Base-by-base conservation (phyloP, 2,888 invertebrate genomes). In the Teleogryllus oceanicus region DNA sequence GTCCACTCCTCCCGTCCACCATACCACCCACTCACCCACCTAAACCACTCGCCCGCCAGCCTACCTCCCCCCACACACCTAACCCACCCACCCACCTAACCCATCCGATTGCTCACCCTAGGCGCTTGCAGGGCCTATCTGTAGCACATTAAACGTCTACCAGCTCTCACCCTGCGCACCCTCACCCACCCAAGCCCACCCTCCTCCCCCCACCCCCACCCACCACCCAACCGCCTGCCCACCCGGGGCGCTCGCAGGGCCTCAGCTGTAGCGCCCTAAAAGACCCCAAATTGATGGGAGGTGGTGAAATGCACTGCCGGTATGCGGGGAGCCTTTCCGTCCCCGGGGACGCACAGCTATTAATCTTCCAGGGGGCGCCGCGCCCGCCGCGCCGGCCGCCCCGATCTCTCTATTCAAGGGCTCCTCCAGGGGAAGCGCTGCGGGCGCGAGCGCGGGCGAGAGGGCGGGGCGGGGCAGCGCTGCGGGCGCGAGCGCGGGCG, bases 271-370 rank as follows among this genome's bases (percentile, higher is more conserved):
- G 62, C 62, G 62, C 62, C 62, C 62, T n/a, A 18, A 62, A 62
- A 62, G n/a, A 13, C 62, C 62, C 62, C 62, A 62, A 62, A 62
- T 62, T 62, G 62, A 62, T 62, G 62, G 62, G 62, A 62, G 62
- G 62, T 62, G 62, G 62, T 62, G 62, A 62, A 62, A 62, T 62
- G 62, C 62, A 62, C 62, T 62, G 62, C 62, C 62, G 62, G 62
- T 62, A 62, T 62, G 62, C 62, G 62, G 62, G 62, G 62, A 62
- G 62, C 62, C 62, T 62, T 62, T n/a, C 62, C 62, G 62, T 62
- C 62, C 62, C 62, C 4, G 16, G 62, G 62, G 62, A n/a, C n/a
- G 62, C 62, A n/a, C 16, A 62, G 62, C 13, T 62, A 62, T 62
- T 62, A 62, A 62, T 62, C 62, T 62, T 62, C 62, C n/a, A 18